Evolutionary conservation across 53 echinoderm and acorn worm genomes (phyloP), one percentile per base, ranked within the genome.

Genomic region (Astropecten irregularis): DNA sequence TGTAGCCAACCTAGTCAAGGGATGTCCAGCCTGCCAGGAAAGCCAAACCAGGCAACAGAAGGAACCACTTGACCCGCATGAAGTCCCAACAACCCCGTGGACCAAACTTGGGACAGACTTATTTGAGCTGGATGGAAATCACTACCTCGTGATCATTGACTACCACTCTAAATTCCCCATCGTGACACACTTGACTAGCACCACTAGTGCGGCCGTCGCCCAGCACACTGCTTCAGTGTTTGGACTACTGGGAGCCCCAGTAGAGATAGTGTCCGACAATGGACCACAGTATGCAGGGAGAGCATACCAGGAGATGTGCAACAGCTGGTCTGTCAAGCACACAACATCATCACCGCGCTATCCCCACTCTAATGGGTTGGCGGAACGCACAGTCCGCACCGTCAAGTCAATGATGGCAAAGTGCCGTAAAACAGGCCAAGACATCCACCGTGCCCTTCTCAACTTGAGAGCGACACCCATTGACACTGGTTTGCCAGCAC

Each of bases 341-440:
- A 85, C 66, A 19, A 93, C 85, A 3, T 93, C 85, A 2, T 88
- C 88, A 46, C 88, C 90, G 25, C 69, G 83, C 26, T 93, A 90
- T 56, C 93, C 90, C 15, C 58, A 40, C 16, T 83, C 87, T 35
- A 90, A 90, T 30, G 82, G 88, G n/a, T n/a, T n/a, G n/a, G n/a
- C n/a, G n/a, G n/a, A n/a, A n/a, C n/a, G n/a, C n/a, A n/a, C n/a
- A n/a, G 91, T 91, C 9, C 81, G 91, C 40, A 91, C 91, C 11
- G 86, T 94, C 47, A 90, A 91, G 40, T 32, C 83, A 10, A 18
- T 82, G 6, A 46, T 91, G 18, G 69, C 66, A 37, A 91, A 83
- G 26, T 91, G 88, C 70, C 82, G 37, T 11, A 66, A 72, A 34
- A 77, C 84, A 16, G 29, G 77, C 8, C 89, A 95, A 47, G 89